These are phyloP conservation scores for Falcaria lacertinaria DNA, from an alignment of 2,888 invertebrate genomes.

Conservation along the genomic window DNA sequence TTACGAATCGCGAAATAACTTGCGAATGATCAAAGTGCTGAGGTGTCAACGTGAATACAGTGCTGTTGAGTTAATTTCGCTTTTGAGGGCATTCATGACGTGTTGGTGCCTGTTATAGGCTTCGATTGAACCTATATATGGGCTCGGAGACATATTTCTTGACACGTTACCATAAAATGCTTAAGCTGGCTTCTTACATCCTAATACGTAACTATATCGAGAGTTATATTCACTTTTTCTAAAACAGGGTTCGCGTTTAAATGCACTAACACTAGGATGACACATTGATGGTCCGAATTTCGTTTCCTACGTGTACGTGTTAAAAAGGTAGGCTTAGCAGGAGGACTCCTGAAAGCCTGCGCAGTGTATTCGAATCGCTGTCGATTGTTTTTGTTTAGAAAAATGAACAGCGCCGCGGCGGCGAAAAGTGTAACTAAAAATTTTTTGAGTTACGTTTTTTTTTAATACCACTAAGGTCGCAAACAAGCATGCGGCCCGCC, in stretches of 20 bases:
- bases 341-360: too few species aligned
- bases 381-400: too few species aligned
- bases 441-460: too few species aligned
- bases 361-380: too few species aligned
- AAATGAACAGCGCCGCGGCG: too few species aligned
- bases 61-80: constrained; percentile 68
- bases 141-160: neutral
- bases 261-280: neutral
- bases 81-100: constrained; percentile 44
- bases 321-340: too few species aligned
- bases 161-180: neutral
- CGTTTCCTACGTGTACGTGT: too few species aligned
- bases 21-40: constrained; percentile 67
- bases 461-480: too few species aligned
- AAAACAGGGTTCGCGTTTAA: neutral
- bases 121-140: constrained; percentile 4
- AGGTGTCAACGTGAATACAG: constrained; percentile 57
- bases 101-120: constrained; percentile 14
- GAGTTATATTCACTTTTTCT: too few species aligned
- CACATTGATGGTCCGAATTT: too few species aligned
- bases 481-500: too few species aligned
- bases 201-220: neutral
- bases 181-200: neutral
- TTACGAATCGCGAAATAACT: constrained; percentile 53
- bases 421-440: too few species aligned